A percentile compares a stretch with the other conserved stretches of the same genome.
Conservation (phyloP, 2,113 vertebrate genomes). For the Cnemophilus loriae region DNA sequence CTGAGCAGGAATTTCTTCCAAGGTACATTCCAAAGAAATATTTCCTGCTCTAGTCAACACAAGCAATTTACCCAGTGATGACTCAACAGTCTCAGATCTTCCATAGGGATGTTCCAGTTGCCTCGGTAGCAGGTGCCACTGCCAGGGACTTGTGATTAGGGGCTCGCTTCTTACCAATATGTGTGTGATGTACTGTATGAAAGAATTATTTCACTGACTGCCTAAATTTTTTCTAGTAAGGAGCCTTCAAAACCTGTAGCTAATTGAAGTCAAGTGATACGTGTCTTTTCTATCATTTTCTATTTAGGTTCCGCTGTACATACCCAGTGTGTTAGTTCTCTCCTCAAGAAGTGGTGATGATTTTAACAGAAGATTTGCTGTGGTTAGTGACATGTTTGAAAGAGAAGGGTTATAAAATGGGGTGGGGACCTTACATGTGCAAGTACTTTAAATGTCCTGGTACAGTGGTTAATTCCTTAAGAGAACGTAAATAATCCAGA, state of each 20-base stretch:
- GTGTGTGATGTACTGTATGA: not conserved
- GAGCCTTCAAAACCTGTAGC: conserved; percentile 5
- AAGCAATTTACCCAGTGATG: conserved; percentile 26
- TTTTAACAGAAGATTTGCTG: not conserved
- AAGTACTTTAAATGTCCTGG: not conserved
- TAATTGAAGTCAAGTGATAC: not conserved
- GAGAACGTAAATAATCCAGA: not conserved
- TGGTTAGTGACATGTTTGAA: not conserved
- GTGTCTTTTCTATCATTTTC: not conserved
- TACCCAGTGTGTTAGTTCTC: not conserved
- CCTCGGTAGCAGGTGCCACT: not conserved
- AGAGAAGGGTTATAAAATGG: not conserved
- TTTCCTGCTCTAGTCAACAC: conserved; percentile 10
- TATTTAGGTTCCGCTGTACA: not conserved
- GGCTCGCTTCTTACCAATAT: not conserved
- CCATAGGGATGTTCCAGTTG: not conserved
- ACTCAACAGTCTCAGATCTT: not conserved
- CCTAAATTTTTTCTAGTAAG: not conserved
- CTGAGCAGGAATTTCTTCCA: conserved; percentile 13
- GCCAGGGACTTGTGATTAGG: not conserved
- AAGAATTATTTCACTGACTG: conserved; percentile 10
- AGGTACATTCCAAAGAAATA: conserved; percentile 42
- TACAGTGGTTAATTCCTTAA: not conserved
- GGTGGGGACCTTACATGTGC: not conserved
- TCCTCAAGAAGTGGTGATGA: not conserved